Evolutionary conservation across 2,888 invertebrate genomes (phyloP), one percentile per base, ranked within the genome.

Genomic region (Drosophila diplacantha): DNA sequence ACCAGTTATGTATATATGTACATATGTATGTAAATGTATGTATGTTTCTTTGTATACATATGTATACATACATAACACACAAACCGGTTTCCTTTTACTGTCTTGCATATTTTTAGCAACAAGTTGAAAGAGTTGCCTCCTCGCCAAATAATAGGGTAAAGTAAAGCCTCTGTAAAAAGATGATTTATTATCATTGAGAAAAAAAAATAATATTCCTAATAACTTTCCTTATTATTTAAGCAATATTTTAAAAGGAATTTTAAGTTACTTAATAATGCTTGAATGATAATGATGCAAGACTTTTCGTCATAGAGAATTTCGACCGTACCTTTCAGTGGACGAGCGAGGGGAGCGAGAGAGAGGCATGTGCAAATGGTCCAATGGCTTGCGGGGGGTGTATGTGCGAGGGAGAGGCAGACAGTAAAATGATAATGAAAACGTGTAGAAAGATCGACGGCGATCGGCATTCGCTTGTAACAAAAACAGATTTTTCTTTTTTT

Each of bases 51-150:
- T 46, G 26, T 29, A 24, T 11, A 5, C n/a, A 24, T 32, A 24
- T 29, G 18, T 11, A 5, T 12, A 24, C 26, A 24, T 22, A 31
- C 9, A 7, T 49, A 26, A 18, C 34, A 39, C 24, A 47, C 18
- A 58, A 81, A 78, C 77, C 81, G 77, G 77, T 81, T 81, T 81
- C 71, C 78, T 59, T 61, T 79, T 76, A 78, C 81, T 79, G 79
- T 54, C 77, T 78, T 81, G 79, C 79, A 81, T 78, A 78, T 81
- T 69, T 69, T 79, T 81, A 78, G 77, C 81, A 78, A 78, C 77
- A 78, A 79, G 77, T 81, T 79, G 77, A 81, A 79, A 67, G 69
- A 69, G 69, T 57, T 69, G 63, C 43, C 49, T 50, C 38, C 49
- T 60, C 61, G 50, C 41, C 60, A 59, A 60, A 61, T 37, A n/a